Evolutionary conservation across 2,797 vertebrate species (phyloP), one percentile per base, ranked within the genome.

Genomic region (Selene dorsalis): DNA sequence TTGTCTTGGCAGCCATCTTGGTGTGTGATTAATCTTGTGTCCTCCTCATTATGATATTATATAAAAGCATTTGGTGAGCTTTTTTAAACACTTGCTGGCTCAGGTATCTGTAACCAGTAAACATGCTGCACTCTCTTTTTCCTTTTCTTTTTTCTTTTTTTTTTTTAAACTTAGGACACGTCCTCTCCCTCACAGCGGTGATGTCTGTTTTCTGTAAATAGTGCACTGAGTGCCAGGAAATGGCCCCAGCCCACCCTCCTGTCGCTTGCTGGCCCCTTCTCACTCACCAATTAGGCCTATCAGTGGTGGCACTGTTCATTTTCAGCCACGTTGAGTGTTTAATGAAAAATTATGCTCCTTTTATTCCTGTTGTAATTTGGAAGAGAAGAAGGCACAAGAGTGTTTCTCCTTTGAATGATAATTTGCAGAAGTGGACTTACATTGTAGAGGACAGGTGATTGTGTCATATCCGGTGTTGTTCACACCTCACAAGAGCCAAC

Each of bases 341-440:
- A 86, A 91, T 87, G 86, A 91, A 83, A 88, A 90, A 91, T 87
- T 20, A 91, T 74, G 83, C 80, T 72, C 80, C 59, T 28, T 1
- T 79, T 41, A 79, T 70, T 62, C 69, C 59, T 83, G 65, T 62
- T 41, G 70, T 79, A 45, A 81, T 86, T 83, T 73, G 52, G 26
- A 74, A 60, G 53, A 78, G 53, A 64, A 59, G 56, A 69, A 62
- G 64, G 83, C 32, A 41, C 67, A 52, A 18, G 7, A 52, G 61
- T 2, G 12, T 67, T 61, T 41, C 66, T 72, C 38, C 11, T 24
- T 18, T 12, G 47, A 59, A 74, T 39, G 18, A 66, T 70, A 3
- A 57, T 73, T 53, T 80, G 53, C 59, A 32, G 35, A 67, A 22
- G 3, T 45, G 28, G 17, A 57, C 24, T 16, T 52, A 12, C 41